A percentile compares a stretch with the other conserved stretches of the same genome.
Evolutionary conservation across 2,113 vertebrate species (phyloP).

Genomic region (Lagopus leucura): DNA sequence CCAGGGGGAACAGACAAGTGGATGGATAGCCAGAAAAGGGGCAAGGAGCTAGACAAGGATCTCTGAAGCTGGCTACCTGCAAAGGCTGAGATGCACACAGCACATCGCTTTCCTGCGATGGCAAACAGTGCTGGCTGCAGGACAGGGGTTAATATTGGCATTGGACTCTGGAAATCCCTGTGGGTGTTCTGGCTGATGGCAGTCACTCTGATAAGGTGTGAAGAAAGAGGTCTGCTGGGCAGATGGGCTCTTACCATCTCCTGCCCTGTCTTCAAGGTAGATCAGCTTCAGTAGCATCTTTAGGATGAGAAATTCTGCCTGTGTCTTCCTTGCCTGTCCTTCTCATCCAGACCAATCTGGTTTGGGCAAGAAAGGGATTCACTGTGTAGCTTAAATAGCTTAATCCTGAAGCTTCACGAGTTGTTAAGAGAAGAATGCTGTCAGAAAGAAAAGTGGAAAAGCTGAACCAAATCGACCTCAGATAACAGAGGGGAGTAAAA

Average conservation of each 20-base stretch:
- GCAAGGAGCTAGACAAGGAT: neutral
- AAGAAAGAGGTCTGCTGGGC: neutral
- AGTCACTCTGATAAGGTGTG: neutral
- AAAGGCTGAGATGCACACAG: neutral
- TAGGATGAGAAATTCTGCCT: neutral
- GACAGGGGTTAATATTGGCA: neutral
- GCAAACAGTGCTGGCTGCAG: neutral
- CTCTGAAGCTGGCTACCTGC: slow-evolving; percentile 7
- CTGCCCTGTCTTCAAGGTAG: neutral
- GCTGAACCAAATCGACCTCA: neutral
- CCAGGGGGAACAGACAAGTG: neutral
- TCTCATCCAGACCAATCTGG: neutral
- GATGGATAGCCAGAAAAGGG: neutral
- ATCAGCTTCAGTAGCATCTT: neutral
- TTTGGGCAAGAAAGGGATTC: neutral
- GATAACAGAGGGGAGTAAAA: neutral
- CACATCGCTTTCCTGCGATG: rapidly evolving
- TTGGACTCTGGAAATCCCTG: neutral
- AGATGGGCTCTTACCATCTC: rapidly evolving
- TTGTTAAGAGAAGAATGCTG: neutral
- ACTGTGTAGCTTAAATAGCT: neutral
- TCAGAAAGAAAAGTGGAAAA: neutral
- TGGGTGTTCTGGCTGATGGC: neutral
- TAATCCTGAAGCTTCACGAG: neutral
- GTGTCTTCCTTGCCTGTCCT: neutral